Percentiles rank a stretch among this genome's conserved stretches.
Evolutionary conservation across 37 sponge, comb jelly and placozoan genomes (phyloP).

Genomic region (Lycopodina hypogea): DNA sequence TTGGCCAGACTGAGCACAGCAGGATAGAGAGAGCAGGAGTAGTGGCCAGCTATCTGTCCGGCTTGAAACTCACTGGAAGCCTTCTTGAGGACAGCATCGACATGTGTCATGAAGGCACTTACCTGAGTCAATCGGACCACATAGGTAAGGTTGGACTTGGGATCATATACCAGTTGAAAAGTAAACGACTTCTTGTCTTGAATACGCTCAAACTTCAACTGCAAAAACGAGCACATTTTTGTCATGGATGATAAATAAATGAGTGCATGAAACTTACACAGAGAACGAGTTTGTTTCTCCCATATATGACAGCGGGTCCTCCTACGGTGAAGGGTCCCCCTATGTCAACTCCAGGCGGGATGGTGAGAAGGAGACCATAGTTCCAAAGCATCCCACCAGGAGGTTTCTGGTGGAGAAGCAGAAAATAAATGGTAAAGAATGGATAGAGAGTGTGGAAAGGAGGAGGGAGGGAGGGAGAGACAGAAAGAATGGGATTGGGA

Average conservation of each 20-base stretch:
- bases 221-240: background rate
- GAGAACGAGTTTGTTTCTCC: constrained; percentile 52
- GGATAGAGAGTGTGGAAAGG: background rate
- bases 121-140: background rate
- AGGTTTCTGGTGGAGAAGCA: constrained; percentile 31
- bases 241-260: background rate
- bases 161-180: constrained; percentile 52
- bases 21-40: background rate
- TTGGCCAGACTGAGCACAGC: background rate
- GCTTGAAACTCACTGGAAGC: constrained; percentile 1
- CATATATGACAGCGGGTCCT: constrained; percentile 26
- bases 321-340: constrained; percentile 22
- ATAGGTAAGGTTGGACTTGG: constrained; percentile 40
- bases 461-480: too few species aligned
- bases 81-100: constrained; percentile 6
- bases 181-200: constrained; percentile 9
- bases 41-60: background rate
- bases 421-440: background rate
- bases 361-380: constrained; percentile 46
- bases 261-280: constrained; percentile 34
- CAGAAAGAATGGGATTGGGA: background rate
- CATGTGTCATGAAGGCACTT: background rate
- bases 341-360: constrained; percentile 38
- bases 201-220: constrained; percentile 13
- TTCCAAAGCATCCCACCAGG: constrained; percentile 45